phyloP scores from a whole-genome alignment of 1,140 invertebrate species.

The Nephila pilipes region DNA sequence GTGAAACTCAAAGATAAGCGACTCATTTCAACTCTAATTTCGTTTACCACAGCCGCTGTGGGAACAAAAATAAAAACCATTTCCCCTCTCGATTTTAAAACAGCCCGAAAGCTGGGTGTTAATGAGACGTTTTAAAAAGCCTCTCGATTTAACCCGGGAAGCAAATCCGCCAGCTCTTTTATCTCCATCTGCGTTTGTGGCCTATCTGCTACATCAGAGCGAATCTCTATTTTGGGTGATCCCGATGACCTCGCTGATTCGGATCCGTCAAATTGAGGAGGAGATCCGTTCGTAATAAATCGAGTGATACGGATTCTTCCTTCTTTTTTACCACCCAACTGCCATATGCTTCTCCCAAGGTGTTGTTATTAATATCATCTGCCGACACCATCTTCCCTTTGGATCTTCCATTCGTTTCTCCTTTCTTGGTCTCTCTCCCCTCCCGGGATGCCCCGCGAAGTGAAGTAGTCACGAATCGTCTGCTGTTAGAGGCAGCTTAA shows the following conservation, averaged over 20 bases:
- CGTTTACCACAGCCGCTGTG: conserved; percentile 1
- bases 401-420: conserved; percentile 27
- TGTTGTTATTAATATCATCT: conserved; percentile 60
- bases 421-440: too few species aligned
- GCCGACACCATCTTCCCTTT: conserved; percentile 18
- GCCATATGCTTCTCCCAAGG: conserved; percentile 39
- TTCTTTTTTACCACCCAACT: background rate
- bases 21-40: conserved; percentile 47
- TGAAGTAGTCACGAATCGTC: conserved; percentile 32
- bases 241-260: conserved; percentile 24
- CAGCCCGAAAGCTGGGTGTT: background rate
- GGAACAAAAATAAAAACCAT: background rate
- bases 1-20: conserved; percentile 26
- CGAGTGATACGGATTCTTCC: background rate
- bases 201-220: background rate
- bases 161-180: background rate
- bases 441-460: background rate
- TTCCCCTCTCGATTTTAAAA: background rate
- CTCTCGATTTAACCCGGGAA: background rate
- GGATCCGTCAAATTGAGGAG: conserved; percentile 55
- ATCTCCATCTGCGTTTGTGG: background rate
- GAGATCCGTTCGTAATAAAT: conserved; percentile 40
- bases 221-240: conserved; percentile 53
- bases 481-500: background rate
- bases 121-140: conserved; percentile 13